Percentiles rank a stretch among this genome's conserved stretches.
phyloP scores from a whole-genome alignment of 2,888 invertebrate species.

The Arrhopalites spinosus region DNA sequence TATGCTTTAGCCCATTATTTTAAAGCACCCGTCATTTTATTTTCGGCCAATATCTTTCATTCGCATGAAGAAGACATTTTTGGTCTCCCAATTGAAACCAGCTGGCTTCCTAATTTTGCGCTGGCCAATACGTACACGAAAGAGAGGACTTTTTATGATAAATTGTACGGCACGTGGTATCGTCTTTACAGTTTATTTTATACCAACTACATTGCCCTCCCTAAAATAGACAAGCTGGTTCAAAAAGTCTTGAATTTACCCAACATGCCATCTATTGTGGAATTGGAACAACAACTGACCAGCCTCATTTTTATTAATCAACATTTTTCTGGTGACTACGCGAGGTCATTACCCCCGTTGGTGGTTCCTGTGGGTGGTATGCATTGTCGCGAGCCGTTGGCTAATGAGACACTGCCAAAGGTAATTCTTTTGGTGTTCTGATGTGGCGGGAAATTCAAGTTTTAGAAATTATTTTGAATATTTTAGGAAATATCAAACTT shows the following conservation, averaged over 20 bases:
- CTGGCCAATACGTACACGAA: background rate
- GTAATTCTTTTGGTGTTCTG: too few relatives aligned
- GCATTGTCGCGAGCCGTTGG: too few relatives aligned
- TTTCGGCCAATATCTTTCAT: background rate
- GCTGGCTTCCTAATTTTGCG: background rate
- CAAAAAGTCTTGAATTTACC: background rate
- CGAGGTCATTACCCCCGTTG: constrained; percentile 76
- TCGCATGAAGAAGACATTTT: background rate
- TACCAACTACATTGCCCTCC: constrained; percentile 4
- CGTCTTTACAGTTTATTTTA: constrained; percentile 7
- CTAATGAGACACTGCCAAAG: too few relatives aligned
- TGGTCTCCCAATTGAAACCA: constrained; percentile 5
- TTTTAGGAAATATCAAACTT: too few relatives aligned
- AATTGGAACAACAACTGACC: constrained; percentile 71
- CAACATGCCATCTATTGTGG: constrained; percentile 70
- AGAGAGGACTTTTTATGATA: constrained; percentile 2
- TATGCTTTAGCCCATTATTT: background rate
- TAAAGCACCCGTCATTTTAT: constrained; percentile 9
- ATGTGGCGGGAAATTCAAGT: too few relatives aligned
- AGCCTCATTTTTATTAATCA: constrained; percentile 82
- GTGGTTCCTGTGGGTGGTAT: constrained; percentile 60
- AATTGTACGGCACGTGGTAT: background rate
- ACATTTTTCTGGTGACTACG: constrained; percentile 77
- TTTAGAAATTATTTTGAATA: too few relatives aligned
- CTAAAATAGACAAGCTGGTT: constrained; percentile 8